phyloP scores from a whole-genome alignment of 2,113 vertebrate genomes.

The Ciconia boyciana region DNA sequence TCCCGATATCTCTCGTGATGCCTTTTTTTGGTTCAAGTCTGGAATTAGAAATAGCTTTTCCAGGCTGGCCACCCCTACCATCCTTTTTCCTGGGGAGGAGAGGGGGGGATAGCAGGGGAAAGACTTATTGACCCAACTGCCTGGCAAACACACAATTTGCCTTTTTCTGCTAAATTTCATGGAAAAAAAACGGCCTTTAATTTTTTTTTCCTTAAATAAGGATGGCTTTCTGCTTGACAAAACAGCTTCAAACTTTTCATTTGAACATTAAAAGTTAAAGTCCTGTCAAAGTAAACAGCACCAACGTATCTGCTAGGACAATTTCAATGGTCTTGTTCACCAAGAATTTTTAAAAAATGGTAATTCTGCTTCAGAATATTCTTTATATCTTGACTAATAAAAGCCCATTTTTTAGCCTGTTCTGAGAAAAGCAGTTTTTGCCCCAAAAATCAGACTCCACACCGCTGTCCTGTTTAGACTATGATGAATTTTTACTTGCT shows the following conservation, averaged over 20 bases:
- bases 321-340: background rate
- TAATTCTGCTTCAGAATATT: background rate
- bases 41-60: background rate
- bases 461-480: background rate
- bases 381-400: background rate
- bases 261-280: background rate
- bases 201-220: background rate
- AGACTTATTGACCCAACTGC: background rate
- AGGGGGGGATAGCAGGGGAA: no score
- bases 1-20: rapidly evolving
- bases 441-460: background rate
- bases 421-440: background rate
- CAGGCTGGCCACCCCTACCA: no score
- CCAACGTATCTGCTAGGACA: rapidly evolving
- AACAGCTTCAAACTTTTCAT: background rate
- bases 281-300: rapidly evolving
- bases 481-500: background rate
- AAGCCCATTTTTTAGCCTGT: background rate
- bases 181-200: background rate
- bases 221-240: background rate
- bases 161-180: background rate
- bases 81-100: background rate
- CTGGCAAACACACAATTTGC: background rate
- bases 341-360: background rate
- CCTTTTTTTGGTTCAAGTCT: background rate